These are phyloP conservation scores for Dasysyrphus tricinctus DNA, from an alignment of 2,888 invertebrate species.

Conservation along the genomic window DNA sequence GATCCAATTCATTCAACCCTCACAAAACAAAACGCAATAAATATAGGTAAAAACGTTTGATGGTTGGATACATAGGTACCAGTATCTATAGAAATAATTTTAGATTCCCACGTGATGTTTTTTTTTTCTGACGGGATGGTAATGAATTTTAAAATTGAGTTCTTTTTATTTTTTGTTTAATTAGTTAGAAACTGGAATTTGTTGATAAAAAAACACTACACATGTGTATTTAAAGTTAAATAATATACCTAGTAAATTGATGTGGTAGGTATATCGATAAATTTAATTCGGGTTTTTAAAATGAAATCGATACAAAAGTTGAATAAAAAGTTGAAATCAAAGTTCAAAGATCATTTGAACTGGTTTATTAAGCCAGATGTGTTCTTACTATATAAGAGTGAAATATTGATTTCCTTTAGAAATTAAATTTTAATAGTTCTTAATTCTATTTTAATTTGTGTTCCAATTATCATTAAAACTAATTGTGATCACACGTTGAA, in stretches of 20 bases:
- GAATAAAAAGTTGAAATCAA: not conserved
- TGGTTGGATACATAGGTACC: not conserved
- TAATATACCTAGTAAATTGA: not conserved
- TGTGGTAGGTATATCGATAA: not conserved
- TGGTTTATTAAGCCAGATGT: not conserved
- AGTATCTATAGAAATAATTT: not conserved
- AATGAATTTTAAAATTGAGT: slow-evolving; percentile 50
- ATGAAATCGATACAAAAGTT: not conserved
- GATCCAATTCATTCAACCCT: not conserved
- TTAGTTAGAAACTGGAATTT: slow-evolving; percentile 61
- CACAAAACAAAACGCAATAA: not conserved
- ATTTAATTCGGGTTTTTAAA: not conserved
- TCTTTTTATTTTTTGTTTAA: slow-evolving; percentile 37
- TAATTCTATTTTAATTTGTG: no score
- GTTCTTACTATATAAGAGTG: not conserved
- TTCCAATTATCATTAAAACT: no score
- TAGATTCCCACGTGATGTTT: not conserved
- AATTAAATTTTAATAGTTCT: no score
- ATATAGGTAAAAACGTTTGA: not conserved
- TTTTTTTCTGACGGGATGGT: not conserved
- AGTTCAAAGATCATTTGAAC: not conserved
- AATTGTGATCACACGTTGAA: no score
- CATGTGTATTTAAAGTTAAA: not conserved
- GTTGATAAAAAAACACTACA: not conserved
- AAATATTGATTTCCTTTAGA: not conserved